A percentile compares a stretch with the other conserved stretches of the same genome.
Evolutionary conservation across 2,888 invertebrate species (phyloP).

Genomic region (Leptopilina myrica): DNA sequence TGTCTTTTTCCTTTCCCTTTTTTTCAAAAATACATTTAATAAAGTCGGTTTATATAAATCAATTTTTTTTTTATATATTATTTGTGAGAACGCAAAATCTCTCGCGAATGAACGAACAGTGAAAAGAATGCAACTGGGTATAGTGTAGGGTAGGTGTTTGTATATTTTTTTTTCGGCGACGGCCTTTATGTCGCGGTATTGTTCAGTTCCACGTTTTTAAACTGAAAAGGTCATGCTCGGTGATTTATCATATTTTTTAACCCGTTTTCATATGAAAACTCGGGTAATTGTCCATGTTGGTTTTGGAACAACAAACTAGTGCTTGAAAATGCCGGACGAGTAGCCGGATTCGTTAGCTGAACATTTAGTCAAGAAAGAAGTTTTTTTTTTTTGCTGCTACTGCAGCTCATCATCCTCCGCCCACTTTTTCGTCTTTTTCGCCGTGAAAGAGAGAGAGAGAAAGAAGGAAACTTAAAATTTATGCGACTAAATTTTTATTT

Average conservation of each 20-base stretch:
- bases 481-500: background rate
- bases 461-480: conserved; percentile 18
- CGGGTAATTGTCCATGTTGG: conserved; percentile 64
- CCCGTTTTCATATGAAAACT: conserved; percentile 56
- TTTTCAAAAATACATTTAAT: background rate
- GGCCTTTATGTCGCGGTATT: conserved; percentile 62
- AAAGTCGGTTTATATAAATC: background rate
- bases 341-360: conserved; percentile 64
- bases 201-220: conserved; percentile 59
- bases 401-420: too few species aligned
- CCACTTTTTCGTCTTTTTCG: too few species aligned
- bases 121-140: conserved; percentile 34
- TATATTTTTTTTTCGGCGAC: conserved; percentile 45
- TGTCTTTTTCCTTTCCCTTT: too few species aligned
- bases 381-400: background rate
- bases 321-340: conserved; percentile 63
- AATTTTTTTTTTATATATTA: background rate
- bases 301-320: conserved; percentile 61
- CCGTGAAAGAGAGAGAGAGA: too few species aligned
- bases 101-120: conserved; percentile 12
- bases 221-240: conserved; percentile 52
- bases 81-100: conserved; percentile 13
- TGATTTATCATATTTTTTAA: conserved; percentile 64
- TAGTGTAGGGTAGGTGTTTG: background rate
- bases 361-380: conserved; percentile 60